Conservation (phyloP, 2,797 vertebrate species). For the Bradypus variegatus region DNA sequence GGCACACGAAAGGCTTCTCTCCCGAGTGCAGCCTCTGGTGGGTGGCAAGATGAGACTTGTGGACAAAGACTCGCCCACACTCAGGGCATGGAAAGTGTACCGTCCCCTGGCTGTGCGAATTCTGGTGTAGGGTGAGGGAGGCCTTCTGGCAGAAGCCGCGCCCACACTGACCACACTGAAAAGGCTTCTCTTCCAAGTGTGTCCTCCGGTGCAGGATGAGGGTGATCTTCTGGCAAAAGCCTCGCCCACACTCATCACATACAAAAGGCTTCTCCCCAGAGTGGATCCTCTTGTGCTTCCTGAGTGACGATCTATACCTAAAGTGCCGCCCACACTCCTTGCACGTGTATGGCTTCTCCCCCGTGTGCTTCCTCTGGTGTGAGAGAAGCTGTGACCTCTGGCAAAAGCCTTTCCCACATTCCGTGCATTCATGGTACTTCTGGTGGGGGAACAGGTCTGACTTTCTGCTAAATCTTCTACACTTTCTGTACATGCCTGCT, state of each 20-base stretch:
- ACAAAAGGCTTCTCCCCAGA: too few relatives aligned
- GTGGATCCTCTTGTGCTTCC: not conserved
- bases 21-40: constrained; percentile 21
- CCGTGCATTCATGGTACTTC: not conserved
- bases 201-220: too few relatives aligned
- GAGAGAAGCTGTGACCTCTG: not conserved
- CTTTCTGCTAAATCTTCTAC: not conserved
- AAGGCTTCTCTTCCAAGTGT: too few relatives aligned
- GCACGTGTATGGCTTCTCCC: not conserved
- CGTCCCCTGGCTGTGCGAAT: not conserved
- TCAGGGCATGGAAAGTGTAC: too few relatives aligned
- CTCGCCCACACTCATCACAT: not conserved
- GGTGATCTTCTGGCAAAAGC: too few relatives aligned
- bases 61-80: not conserved
- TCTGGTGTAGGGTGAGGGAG: not conserved
- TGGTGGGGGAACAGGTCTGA: not conserved
- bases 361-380: not conserved
- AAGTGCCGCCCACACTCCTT: not conserved
- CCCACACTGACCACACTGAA: too few relatives aligned
- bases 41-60: not conserved
- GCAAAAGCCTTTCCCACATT: not conserved
- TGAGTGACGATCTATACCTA: not conserved
- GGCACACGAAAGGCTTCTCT: not conserved
- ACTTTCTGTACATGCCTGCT: not conserved
- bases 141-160: not conserved